Conservation (phyloP, 2,888 invertebrate genomes). For the Rutpela maculata region DNA sequence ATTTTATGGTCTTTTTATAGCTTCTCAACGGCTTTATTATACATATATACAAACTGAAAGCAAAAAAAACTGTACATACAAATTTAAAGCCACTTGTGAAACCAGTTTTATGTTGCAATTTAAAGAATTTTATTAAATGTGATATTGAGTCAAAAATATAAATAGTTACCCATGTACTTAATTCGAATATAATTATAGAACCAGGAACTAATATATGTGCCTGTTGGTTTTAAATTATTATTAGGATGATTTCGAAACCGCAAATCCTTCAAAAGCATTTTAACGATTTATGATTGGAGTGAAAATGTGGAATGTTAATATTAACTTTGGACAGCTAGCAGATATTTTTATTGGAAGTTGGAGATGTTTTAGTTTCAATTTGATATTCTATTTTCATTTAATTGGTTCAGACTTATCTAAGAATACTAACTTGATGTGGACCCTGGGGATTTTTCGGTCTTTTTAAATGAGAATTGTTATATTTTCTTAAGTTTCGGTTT, state of each 20-base stretch:
- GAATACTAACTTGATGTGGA: too few relatives aligned
- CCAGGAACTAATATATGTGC: background rate
- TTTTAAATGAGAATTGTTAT: too few relatives aligned
- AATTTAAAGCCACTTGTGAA: background rate
- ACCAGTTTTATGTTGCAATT: background rate
- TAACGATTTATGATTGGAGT: background rate
- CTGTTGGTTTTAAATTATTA: background rate
- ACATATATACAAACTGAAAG: background rate
- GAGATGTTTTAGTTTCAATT: background rate
- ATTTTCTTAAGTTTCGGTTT: too few relatives aligned
- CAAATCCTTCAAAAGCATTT: background rate
- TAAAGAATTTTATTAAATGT: background rate
- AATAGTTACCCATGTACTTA: background rate
- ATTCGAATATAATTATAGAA: background rate
- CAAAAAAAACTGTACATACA: background rate
- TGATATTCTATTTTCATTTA: background rate
- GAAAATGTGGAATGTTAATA: background rate
- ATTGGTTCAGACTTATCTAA: background rate
- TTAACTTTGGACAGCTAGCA: background rate
- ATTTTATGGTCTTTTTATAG: background rate
- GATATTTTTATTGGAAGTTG: background rate
- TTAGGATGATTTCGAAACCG: background rate
- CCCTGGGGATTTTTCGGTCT: too few relatives aligned
- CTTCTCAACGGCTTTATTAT: background rate
- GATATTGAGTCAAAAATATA: background rate